These are phyloP conservation scores for Ethmia dodecea DNA, from an alignment of 2,888 invertebrate genomes.

Conservation along the genomic window DNA sequence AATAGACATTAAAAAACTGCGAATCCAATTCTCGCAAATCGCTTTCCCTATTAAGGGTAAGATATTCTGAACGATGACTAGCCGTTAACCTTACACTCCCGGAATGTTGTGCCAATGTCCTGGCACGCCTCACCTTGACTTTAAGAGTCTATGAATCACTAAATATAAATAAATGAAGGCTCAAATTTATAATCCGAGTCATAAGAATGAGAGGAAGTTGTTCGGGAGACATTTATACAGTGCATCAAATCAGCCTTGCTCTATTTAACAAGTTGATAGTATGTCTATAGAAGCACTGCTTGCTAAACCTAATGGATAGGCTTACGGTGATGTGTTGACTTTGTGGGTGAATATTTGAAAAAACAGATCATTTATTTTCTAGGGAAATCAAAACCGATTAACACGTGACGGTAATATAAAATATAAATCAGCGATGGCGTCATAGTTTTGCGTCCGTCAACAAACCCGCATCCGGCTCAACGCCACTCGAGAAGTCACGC, in stretches of 20 bases:
- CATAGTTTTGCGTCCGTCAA: conserved; percentile 40
- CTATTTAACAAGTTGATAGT: no score
- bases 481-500: conserved; percentile 36
- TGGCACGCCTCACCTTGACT: conserved; percentile 9
- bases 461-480: conserved; percentile 62
- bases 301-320: no score
- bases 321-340: neutral
- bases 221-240: neutral
- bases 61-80: conserved; percentile 1
- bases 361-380: conserved; percentile 20
- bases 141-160: conserved; percentile 7
- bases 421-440: conserved; percentile 54
- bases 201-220: conserved; percentile 1
- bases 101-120: conserved; percentile 8
- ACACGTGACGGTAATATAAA: conserved; percentile 45
- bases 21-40: neutral
- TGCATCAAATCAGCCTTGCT: neutral
- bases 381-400: conserved; percentile 31
- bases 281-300: no score
- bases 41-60: neutral
- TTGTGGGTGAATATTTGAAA: neutral
- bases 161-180: conserved; percentile 1
- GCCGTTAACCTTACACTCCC: conserved; percentile 2
- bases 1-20: neutral
- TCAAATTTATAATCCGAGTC: conserved; percentile 4